Evolutionary conservation across 1,140 invertebrate species (phyloP), one percentile per base, ranked within the genome.

Genomic region (Drosophila equinoxialis): DNA sequence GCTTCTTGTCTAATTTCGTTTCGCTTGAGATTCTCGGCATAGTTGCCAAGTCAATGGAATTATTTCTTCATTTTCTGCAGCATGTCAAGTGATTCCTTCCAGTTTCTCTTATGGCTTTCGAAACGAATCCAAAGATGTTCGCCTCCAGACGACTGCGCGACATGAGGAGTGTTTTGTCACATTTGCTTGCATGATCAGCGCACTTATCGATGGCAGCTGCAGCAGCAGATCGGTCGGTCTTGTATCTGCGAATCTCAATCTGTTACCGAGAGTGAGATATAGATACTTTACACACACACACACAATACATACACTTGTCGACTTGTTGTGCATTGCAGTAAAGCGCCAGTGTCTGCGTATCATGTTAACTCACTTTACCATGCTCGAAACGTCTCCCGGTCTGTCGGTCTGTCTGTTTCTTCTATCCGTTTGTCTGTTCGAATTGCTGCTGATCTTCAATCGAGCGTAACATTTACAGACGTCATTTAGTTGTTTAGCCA

Each of bases 1-100:
- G 79, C 70, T 79, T 86, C 83, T 83, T 86, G 83, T 86, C 83
- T 86, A 87, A 86, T 86, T 86, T 87, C 74, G 83, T 86, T 80
- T 87, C 83, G 83, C 83, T 77, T 81, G 79, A 83, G 77, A 86
- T 86, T 86, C 83, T 70, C 62, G 79, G 67, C 83, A 86, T 86
- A 83, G 60, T 87, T 87, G 79, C 76, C 83, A 87, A 74, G 76
- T 87, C 83, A 87, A 83, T 83, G 83, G 83, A 86, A 87, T 86
- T 87, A 86, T 87, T 86, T 86, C 83, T 86, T 86, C 83, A 70
- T 78, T 69, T 66, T 72, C 54, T 51, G 45, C 45, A 17, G 63
- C 63, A 57, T 76, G 82, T 86, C 83, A 86, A 86, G 83, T 87
- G 83, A 79, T 60, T 82, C 83, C 83, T 60, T 79, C 83, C 79